phyloP scores from a whole-genome alignment of 2,113 vertebrate genomes.

The Parus major region DNA sequence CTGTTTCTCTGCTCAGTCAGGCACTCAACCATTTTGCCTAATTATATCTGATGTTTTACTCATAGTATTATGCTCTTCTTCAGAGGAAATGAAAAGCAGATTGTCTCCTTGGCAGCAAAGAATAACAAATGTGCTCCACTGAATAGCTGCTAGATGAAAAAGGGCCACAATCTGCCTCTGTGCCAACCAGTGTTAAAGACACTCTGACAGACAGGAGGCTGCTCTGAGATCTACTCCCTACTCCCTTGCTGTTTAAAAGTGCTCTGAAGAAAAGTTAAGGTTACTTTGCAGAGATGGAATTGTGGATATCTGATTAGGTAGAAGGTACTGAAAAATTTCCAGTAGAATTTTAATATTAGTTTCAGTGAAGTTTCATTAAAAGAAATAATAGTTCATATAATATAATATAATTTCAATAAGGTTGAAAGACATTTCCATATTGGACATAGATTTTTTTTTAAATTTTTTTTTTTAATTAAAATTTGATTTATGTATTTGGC shows the following conservation, averaged over 20 bases:
- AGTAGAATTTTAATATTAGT: background rate
- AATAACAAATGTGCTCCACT: slow-evolving; percentile 62
- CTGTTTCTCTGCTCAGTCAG: slow-evolving; percentile 37
- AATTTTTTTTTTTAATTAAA: background rate
- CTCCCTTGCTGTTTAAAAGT: slow-evolving; percentile 17
- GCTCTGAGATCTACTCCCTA: background rate
- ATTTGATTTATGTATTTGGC: background rate
- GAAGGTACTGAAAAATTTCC: background rate
- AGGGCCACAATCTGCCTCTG: background rate
- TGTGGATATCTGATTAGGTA: background rate
- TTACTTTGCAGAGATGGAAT: background rate
- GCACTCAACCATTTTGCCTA: slow-evolving; percentile 60
- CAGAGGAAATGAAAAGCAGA: slow-evolving; percentile 72
- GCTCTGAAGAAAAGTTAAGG: slow-evolving; percentile 15
- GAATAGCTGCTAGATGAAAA: slow-evolving; percentile 65
- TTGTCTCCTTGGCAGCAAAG: slow-evolving; percentile 68
- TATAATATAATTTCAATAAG: background rate
- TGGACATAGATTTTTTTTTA: background rate
- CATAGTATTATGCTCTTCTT: slow-evolving; percentile 68
- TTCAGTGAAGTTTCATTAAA: background rate
- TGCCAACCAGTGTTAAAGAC: slow-evolving; percentile 37
- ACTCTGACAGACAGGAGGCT: slow-evolving; percentile 32
- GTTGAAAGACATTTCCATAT: background rate
- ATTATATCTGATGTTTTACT: slow-evolving; percentile 71
- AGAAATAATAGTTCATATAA: background rate